These are phyloP conservation scores for Hydrotaea diabolus DNA, from an alignment of 2,888 invertebrate species.

Conservation along the genomic window DNA sequence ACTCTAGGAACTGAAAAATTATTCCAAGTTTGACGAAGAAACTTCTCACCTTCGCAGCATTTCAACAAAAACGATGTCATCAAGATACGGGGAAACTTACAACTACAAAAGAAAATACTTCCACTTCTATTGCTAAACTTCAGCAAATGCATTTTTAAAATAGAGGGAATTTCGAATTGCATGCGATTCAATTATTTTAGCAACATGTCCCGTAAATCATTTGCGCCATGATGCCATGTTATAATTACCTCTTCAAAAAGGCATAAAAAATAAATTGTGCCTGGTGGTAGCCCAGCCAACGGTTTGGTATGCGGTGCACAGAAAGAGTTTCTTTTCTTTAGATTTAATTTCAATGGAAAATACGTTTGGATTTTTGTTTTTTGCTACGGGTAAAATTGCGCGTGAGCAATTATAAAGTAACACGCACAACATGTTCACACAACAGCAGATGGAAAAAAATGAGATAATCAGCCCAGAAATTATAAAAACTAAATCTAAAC, in stretches of 20 bases:
- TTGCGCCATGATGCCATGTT: constrained; percentile 55
- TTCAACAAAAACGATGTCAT: constrained; percentile 52
- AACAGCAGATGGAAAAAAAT: background rate
- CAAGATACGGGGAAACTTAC: constrained; percentile 30
- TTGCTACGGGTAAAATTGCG: constrained; percentile 53
- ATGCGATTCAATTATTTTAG: constrained; percentile 64
- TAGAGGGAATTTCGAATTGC: constrained; percentile 47
- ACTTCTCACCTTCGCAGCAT: background rate
- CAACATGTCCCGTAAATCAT: constrained; percentile 69
- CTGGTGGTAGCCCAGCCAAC: constrained; percentile 13
- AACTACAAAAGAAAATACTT: background rate
- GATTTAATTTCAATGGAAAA: background rate
- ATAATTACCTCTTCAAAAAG: constrained; percentile 57
- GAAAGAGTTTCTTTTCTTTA: constrained; percentile 31
- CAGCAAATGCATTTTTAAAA: constrained; percentile 9
- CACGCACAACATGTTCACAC: constrained; percentile 63
- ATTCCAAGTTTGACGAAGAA: background rate
- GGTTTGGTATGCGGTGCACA: background rate
- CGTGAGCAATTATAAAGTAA: constrained; percentile 62
- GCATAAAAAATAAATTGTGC: constrained; percentile 46
- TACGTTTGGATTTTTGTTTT: background rate
- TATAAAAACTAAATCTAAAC: background rate
- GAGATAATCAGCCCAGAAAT: too few species aligned
- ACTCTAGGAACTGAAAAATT: background rate
- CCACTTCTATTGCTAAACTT: too few species aligned